Evolutionary conservation across 1,140 invertebrate genomes (phyloP).

Genomic region (Periplaneta americana): DNA sequence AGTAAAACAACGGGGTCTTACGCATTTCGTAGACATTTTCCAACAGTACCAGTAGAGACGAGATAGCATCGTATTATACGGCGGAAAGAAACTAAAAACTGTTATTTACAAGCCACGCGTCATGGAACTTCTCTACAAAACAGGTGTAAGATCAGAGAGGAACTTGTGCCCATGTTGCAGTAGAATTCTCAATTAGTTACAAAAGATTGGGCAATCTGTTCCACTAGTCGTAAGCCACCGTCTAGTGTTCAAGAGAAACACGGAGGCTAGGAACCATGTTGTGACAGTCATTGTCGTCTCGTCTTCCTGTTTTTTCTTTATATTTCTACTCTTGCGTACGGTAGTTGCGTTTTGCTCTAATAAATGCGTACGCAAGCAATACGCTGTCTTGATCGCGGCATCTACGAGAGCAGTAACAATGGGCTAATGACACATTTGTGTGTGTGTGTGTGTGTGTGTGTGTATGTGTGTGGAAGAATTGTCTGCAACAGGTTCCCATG

Average conservation of each 20-base stretch:
- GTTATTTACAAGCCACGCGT: background rate
- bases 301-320: background rate
- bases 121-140: background rate
- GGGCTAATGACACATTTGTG: background rate
- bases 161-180: background rate
- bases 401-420: no score
- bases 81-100: background rate
- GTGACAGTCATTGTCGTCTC: background rate
- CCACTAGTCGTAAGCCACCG: background rate
- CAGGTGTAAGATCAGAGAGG: background rate
- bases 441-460: no score
- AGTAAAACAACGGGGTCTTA: background rate
- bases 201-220: background rate
- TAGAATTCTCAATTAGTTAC: background rate
- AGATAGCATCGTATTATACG: background rate
- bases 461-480: no score
- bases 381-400: no score
- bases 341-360: background rate
- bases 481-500: background rate
- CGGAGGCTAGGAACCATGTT: background rate
- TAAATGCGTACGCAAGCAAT: background rate
- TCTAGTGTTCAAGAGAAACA: background rate
- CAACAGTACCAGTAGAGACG: background rate
- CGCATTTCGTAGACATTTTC: background rate
- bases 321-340: background rate